Conservation (phyloP, 1,140 invertebrate genomes). For the Ladona fulva region DNA sequence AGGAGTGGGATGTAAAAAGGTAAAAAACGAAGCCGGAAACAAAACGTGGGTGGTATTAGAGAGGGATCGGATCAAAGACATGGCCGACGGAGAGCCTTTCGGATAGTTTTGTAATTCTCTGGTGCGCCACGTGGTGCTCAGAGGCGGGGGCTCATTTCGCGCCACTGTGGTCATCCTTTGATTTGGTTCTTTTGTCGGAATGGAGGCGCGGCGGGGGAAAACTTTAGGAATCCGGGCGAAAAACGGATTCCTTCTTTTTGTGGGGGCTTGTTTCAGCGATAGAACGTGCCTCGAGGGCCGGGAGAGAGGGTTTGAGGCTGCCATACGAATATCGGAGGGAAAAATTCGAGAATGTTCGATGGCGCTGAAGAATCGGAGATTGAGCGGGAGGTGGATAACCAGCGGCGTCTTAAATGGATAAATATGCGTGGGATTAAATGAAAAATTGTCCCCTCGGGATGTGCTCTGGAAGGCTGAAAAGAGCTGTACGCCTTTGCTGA, state of each 20-base stretch:
- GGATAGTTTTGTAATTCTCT: neutral
- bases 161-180: conserved; percentile 1
- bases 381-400: too few relatives aligned
- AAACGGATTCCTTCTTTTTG: conserved; percentile 4
- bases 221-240: neutral
- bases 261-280: too few relatives aligned
- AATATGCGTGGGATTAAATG: too few relatives aligned
- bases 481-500: too few relatives aligned
- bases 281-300: neutral
- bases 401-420: too few relatives aligned
- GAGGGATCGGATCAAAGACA: neutral
- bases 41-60: neutral
- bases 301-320: neutral
- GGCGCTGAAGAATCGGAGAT: too few relatives aligned
- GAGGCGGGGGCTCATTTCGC: neutral
- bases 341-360: too few relatives aligned
- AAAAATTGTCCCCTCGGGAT: too few relatives aligned
- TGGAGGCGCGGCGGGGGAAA: neutral
- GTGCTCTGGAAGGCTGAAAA: too few relatives aligned
- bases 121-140: neutral
- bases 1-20: neutral
- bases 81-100: neutral
- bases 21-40: neutral
- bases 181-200: neutral
- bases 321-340: too few relatives aligned